Conservation (phyloP, 2,797 vertebrate genomes). For the Gymnocypris eckloni region DNA sequence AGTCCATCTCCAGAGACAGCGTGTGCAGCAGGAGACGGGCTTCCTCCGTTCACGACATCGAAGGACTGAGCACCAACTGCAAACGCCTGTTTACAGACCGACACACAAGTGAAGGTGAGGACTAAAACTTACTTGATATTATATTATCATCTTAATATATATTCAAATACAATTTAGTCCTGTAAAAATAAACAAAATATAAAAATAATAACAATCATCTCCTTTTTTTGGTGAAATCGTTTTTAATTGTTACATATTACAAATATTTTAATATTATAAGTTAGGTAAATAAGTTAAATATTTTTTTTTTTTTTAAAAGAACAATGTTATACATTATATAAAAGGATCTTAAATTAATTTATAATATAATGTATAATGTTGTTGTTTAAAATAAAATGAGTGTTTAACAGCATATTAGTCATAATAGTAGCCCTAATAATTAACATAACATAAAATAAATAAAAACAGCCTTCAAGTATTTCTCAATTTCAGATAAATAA, state of each 20-base stretch:
- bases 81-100: conserved; percentile 91
- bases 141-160: background rate
- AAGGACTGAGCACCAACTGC: conserved; percentile 88
- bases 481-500: too few species aligned
- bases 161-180: background rate
- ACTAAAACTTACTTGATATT: background rate
- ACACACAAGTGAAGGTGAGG: conserved; percentile 90
- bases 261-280: too few species aligned
- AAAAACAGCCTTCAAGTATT: background rate
- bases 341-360: background rate
- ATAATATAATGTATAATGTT: background rate
- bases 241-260: too few species aligned
- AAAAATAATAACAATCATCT: too few species aligned
- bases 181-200: too few species aligned
- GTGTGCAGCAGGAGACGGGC: conserved; percentile 92
- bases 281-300: too few species aligned
- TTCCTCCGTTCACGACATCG: conserved; percentile 95
- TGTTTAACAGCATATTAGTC: too few species aligned
- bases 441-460: too few species aligned
- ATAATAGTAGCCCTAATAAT: too few species aligned
- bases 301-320: background rate
- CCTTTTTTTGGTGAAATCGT: too few species aligned
- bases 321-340: background rate
- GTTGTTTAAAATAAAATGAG: background rate
- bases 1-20: conserved; percentile 90